Percentiles rank a stretch among this genome's conserved stretches.
phyloP scores from a whole-genome alignment of 2,888 invertebrate genomes.

The Macrosiphum euphorbiae region DNA sequence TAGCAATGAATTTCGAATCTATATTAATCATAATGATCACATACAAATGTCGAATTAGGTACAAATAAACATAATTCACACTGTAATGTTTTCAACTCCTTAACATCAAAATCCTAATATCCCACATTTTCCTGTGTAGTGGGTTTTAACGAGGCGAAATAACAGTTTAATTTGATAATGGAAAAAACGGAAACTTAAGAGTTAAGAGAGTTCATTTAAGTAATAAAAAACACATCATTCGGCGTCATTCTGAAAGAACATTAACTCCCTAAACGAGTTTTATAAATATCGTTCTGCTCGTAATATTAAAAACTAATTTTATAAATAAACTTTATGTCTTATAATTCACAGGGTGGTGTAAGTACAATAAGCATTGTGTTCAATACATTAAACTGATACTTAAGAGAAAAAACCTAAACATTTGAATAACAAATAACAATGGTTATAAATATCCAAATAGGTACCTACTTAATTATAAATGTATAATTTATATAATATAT shows the following conservation, averaged over 20 bases:
- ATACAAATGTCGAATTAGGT: background rate
- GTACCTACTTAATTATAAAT: background rate
- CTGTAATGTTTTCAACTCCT: background rate
- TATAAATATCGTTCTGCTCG: background rate
- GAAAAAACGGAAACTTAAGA: background rate
- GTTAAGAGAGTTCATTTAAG: background rate
- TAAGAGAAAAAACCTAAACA: background rate
- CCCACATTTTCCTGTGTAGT: background rate
- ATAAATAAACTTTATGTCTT: background rate
- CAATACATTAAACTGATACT: background rate
- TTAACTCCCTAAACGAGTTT: background rate
- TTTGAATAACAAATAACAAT: background rate
- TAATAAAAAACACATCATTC: background rate
- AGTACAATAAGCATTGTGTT: background rate
- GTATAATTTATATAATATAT: background rate
- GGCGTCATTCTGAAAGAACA: background rate
- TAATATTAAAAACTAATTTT: background rate
- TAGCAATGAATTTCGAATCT: background rate
- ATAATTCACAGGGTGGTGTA: background rate
- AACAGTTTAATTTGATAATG: slow-evolving; percentile 16
- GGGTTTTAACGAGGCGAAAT: slow-evolving; percentile 29
- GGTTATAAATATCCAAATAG: background rate
- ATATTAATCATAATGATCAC: background rate
- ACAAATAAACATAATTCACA: background rate
- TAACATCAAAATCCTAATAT: background rate